These are phyloP conservation scores for Otolemur crassicaudatus DNA, from an alignment of 2,797 vertebrate species.

Conservation along the genomic window DNA sequence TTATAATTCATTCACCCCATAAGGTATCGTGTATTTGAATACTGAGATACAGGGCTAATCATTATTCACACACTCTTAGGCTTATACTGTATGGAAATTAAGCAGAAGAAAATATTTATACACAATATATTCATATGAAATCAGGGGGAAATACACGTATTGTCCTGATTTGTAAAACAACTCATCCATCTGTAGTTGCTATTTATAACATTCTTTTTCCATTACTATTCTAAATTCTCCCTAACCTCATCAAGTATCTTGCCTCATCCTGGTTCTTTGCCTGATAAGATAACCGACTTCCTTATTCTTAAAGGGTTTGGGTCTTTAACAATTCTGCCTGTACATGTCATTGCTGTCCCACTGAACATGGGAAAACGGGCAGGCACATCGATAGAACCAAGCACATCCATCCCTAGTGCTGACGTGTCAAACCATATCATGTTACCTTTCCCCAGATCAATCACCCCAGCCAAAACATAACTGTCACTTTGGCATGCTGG, in stretches of 20 bases:
- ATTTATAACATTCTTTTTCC: not conserved
- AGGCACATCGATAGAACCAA: not conserved
- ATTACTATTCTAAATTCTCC: not conserved
- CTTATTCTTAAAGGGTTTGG: not conserved
- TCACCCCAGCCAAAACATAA: not conserved
- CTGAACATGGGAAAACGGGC: not conserved
- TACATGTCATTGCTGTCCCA: not conserved
- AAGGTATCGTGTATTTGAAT: not conserved
- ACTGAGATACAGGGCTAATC: not conserved
- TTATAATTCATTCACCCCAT: not conserved
- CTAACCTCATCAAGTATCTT: not conserved
- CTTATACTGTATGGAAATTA: not conserved
- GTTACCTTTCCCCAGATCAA: not conserved
- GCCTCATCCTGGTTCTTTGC: not conserved
- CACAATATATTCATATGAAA: not conserved
- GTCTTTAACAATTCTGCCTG: not conserved
- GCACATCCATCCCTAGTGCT: not conserved
- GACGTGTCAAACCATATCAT: not conserved
- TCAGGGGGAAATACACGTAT: not conserved
- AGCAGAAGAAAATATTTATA: not conserved
- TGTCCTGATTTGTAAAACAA: not conserved
- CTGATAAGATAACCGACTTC: not conserved
- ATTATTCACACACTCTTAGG: not conserved
- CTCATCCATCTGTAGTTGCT: not conserved
- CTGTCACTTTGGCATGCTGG: not conserved